phyloP scores from a whole-genome alignment of 2,113 vertebrate genomes.

The Fukomys damarensis region DNA sequence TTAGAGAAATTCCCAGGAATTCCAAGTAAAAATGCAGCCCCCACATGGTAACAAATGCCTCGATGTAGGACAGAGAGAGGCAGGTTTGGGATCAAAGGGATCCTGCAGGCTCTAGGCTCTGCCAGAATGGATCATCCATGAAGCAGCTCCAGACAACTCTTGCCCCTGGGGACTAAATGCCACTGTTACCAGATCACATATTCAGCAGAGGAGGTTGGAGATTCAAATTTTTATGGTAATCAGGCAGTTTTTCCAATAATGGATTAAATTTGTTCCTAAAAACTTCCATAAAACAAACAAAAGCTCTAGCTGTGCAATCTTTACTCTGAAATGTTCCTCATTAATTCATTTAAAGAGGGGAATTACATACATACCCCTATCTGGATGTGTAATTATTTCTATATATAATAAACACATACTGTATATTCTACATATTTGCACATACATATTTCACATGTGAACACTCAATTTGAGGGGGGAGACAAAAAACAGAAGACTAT shows the following conservation, averaged over 20 bases:
- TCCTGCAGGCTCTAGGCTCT: background rate
- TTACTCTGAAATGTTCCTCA: background rate
- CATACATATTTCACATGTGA: background rate
- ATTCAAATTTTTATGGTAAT: background rate
- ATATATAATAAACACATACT: background rate
- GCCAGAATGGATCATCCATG: background rate
- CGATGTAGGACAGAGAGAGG: background rate
- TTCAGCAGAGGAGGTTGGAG: background rate
- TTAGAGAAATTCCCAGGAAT: background rate
- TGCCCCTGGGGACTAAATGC: background rate
- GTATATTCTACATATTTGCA: background rate
- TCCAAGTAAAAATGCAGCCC: background rate
- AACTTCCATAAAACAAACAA: background rate
- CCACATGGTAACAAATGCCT: background rate
- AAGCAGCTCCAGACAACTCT: background rate
- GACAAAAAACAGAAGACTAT: background rate
- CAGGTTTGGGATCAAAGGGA: background rate
- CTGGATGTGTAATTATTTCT: background rate
- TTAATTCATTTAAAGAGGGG: background rate
- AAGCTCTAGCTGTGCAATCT: background rate
- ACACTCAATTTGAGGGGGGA: background rate
- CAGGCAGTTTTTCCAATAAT: background rate
- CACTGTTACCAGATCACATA: background rate
- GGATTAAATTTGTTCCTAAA: slow-evolving; percentile 19
- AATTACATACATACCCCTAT: background rate